phyloP scores from a whole-genome alignment of 1,140 invertebrate genomes.

The Chrysopa pallens region DNA sequence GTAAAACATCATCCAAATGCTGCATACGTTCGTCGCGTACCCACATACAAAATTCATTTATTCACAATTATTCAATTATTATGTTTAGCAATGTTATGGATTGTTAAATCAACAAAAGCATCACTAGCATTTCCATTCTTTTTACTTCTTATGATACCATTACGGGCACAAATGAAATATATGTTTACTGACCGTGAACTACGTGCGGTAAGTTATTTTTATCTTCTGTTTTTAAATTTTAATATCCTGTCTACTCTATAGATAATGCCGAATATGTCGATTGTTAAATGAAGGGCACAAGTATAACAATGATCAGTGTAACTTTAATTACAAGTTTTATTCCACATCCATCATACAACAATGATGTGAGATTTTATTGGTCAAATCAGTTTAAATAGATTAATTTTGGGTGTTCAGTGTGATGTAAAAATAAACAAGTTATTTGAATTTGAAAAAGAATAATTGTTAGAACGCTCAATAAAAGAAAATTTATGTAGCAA shows the following conservation, averaged over 20 bases:
- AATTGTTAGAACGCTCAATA: too few species aligned
- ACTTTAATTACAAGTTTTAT: constrained; percentile 1
- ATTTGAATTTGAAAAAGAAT: too few species aligned
- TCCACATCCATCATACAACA: too few species aligned
- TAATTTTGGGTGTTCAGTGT: too few species aligned
- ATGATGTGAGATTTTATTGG: too few species aligned
- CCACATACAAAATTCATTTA: constrained; percentile 81
- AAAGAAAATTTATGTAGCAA: too few species aligned
- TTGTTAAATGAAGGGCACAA: neutral
- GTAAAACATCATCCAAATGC: constrained; percentile 84
- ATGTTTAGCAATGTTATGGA: constrained; percentile 61
- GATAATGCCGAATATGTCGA: neutral
- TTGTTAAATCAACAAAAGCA: constrained; percentile 71
- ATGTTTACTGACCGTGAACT: constrained; percentile 68
- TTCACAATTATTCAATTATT: constrained; percentile 72
- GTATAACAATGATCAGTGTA: constrained; percentile 1
- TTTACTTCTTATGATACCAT: constrained; percentile 75
- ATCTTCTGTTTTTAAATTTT: constrained; percentile 3
- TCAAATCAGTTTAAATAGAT: too few species aligned
- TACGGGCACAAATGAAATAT: constrained; percentile 51
- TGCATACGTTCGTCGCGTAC: constrained; percentile 57
- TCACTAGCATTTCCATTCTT: constrained; percentile 86
- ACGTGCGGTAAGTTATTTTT: constrained; percentile 43
- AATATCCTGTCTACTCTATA: neutral
- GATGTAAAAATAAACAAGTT: too few species aligned